Conservation (phyloP, 2,888 invertebrate species). For the Thymelicus sylvestris region DNA sequence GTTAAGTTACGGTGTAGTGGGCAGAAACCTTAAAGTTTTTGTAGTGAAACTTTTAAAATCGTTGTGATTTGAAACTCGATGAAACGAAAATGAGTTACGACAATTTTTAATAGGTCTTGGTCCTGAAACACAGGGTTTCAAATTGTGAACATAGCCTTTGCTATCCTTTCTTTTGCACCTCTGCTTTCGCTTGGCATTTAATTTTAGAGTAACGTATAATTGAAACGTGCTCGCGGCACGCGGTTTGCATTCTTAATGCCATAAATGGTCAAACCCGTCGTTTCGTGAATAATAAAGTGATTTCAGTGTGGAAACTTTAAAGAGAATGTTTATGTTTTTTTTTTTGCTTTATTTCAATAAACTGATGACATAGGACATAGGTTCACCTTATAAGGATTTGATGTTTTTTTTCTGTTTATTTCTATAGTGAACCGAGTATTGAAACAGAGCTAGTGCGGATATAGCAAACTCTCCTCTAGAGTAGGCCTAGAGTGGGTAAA, state of each 20-base stretch:
- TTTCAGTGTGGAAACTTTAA: constrained; percentile 62
- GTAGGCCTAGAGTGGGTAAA: too few species aligned
- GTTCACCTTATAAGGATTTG: too few species aligned
- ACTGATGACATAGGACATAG: too few species aligned
- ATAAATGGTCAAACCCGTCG: constrained; percentile 56
- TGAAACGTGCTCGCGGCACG: constrained; percentile 63
- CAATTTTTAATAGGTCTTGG: background rate
- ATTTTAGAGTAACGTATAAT: constrained; percentile 56
- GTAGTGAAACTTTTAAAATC: too few species aligned
- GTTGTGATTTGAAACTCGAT: too few species aligned
- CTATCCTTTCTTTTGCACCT: constrained; percentile 22
- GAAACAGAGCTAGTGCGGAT: too few species aligned
- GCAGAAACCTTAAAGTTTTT: too few species aligned
- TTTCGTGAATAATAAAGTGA: constrained; percentile 57
- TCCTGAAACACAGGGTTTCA: background rate
- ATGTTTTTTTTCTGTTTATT: too few species aligned
- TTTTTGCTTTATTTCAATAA: constrained; percentile 5
- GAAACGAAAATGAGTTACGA: too few species aligned
- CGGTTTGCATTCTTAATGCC: constrained; percentile 60
- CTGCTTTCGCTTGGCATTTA: constrained; percentile 43
- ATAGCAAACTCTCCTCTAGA: too few species aligned
- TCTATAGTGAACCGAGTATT: too few species aligned
- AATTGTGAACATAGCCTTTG: constrained; percentile 12
- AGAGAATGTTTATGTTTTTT: constrained; percentile 51
- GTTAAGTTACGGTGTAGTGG: too few species aligned